A percentile compares a stretch with the other conserved stretches of the same genome.
Evolutionary conservation across 2,113 vertebrate genomes (phyloP).

Genomic region (Orcinus orca): DNA sequence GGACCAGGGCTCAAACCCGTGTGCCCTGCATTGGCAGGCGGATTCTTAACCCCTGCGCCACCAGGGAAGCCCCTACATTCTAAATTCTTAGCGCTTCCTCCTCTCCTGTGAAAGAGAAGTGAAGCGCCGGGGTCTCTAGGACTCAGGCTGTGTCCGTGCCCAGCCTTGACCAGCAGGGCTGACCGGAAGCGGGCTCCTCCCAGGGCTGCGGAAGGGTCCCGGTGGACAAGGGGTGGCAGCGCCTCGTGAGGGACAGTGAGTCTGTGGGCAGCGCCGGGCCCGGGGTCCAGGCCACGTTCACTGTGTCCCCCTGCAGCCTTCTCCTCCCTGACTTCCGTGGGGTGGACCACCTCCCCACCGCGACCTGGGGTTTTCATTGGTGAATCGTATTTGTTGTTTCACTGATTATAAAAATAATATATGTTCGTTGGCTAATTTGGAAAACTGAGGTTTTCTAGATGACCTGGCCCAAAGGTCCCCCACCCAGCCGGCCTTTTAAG

Average conservation of each 20-base stretch:
- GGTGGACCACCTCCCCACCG: background rate
- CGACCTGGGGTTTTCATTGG: background rate
- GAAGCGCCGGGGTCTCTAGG: too few species aligned
- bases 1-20: too few species aligned
- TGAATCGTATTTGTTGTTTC: background rate
- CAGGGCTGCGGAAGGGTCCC: background rate
- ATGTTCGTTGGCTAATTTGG: background rate
- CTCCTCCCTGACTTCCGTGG: rapidly evolving
- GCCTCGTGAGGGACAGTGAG: background rate
- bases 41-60: too few species aligned
- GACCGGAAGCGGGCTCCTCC: background rate
- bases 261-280: too few species aligned
- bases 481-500: background rate
- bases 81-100: background rate
- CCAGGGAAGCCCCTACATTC: too few species aligned
- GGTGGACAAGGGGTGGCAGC: background rate
- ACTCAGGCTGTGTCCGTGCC: background rate
- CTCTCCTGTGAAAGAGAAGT: background rate
- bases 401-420: background rate
- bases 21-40: too few species aligned
- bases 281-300: rapidly evolving
- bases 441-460: background rate
- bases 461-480: background rate
- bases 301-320: background rate
- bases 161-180: background rate